Evolutionary conservation across 2,113 vertebrate species (phyloP), one percentile per base, ranked within the genome.

Genomic region (Caretta caretta): DNA sequence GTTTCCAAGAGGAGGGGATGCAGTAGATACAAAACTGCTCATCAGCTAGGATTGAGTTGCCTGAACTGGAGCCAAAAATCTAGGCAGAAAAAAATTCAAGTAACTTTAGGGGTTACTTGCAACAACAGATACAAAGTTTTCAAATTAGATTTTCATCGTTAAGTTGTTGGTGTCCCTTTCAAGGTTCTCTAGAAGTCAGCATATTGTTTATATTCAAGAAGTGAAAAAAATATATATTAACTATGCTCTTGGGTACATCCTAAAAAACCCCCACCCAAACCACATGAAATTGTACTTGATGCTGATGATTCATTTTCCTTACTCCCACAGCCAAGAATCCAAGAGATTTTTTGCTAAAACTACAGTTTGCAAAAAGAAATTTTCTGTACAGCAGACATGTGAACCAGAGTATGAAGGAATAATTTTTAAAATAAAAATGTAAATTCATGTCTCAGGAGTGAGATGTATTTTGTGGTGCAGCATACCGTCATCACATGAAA

Each of bases 401-500:
- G 17, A 88, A 91, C 83, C 54, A 80, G 72, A 75, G 56, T 24
- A 90, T 35, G 42, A 92, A 0, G 1, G 92, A 19, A 50, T 2
- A 1, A 35, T 65, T 91, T 95, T n/a, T 25, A 54, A 85, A 82
- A 88, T 19, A 31, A 29, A 87, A 42, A 88, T 22, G 65, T 87
- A 87, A n/a, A 88, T 50, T 8, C 20, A 20, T 20, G 17, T n/a
- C 62, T 86, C 93, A 90, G 93, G 88, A 76, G 72, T 5, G 38
- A 27, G 24, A 46, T 6, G 20, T n/a, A 75, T 81, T 59, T 85
- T 19, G 72, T 76, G 38, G 6, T 83, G 94, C 80, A 91, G 62
- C 57, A 90, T 90, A 42, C 6, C 49, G 42, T 83, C 57, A 91
- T 57, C 91, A 69, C 59, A 96, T 51, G 93, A 81, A 90, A 65